phyloP scores from a whole-genome alignment of 1,140 invertebrate species.

The Orius insidiosus region DNA sequence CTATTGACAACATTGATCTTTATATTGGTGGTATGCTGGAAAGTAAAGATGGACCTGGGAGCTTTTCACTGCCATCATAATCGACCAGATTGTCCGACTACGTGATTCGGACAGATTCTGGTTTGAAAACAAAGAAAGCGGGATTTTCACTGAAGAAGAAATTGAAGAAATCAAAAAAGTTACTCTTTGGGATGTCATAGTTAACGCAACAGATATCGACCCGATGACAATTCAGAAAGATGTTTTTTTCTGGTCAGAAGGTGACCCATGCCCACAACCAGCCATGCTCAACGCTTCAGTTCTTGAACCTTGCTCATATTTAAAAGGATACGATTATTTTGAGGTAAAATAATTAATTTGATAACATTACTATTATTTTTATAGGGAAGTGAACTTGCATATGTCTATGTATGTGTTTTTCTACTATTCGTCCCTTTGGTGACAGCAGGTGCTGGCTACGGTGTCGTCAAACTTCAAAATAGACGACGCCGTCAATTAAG shows the following conservation, averaged over 20 bases:
- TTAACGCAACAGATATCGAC: constrained; percentile 64
- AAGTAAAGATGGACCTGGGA: constrained; percentile 77
- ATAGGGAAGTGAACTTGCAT: constrained; percentile 87
- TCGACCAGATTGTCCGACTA: constrained; percentile 83
- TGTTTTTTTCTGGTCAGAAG: constrained; percentile 70
- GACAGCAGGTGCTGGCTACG: constrained; percentile 79
- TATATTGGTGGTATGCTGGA: constrained; percentile 98
- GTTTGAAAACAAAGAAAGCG: constrained; percentile 92
- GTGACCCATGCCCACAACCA: constrained; percentile 84
- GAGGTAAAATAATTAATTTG: constrained; percentile 40
- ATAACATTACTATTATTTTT: too few species aligned
- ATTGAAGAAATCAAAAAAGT: constrained; percentile 67
- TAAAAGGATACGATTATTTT: constrained; percentile 89
- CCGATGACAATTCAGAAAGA: constrained; percentile 62
- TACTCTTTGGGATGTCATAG: constrained; percentile 73
- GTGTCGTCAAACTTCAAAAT: constrained; percentile 82
- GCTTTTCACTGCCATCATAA: constrained; percentile 77
- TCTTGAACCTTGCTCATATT: constrained; percentile 71
- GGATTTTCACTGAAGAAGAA: constrained; percentile 77
- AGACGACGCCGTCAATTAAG: constrained; percentile 58
- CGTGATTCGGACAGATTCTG: constrained; percentile 93
- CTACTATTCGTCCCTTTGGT: constrained; percentile 81
- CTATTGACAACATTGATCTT: constrained; percentile 82
- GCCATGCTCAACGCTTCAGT: constrained; percentile 70
- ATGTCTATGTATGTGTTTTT: constrained; percentile 86